Evolutionary conservation across 2,113 vertebrate species (phyloP).

Genomic region (Megaceryle torquata): DNA sequence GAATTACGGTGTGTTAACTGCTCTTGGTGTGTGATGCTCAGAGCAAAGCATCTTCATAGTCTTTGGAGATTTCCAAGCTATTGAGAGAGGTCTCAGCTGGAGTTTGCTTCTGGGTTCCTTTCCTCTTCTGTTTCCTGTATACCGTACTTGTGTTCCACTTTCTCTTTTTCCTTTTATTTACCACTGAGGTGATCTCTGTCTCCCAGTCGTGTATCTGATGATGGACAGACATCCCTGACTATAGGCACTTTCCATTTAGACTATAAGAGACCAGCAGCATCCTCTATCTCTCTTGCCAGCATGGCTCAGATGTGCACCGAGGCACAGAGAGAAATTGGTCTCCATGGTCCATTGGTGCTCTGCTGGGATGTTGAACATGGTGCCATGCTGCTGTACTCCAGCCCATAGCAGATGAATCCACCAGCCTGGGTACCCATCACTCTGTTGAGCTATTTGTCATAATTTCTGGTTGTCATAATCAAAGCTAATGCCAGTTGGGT

Average conservation of each 20-base stretch:
- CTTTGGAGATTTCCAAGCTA: neutral
- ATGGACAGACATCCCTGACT: neutral
- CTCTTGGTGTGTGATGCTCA: neutral
- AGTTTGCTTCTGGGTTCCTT: neutral
- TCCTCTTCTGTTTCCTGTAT: neutral
- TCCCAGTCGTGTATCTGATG: neutral
- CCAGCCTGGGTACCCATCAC: neutral
- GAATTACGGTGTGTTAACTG: neutral
- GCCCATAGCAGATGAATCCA: neutral
- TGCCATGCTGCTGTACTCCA: neutral
- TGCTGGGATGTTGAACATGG: neutral
- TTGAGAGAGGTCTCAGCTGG: neutral
- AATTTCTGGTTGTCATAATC: neutral
- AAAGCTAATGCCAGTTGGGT: neutral
- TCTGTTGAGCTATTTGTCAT: neutral
- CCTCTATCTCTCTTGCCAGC: neutral
- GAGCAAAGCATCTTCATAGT: neutral
- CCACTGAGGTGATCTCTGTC: neutral
- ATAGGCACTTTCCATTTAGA: neutral
- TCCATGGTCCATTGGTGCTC: neutral
- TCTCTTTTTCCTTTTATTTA: neutral
- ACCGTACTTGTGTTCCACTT: neutral
- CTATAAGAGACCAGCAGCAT: neutral
- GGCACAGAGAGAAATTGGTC: neutral
- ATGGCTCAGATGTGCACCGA: neutral